Evolutionary conservation across 2,888 invertebrate genomes (phyloP), one percentile per base, ranked within the genome.

Genomic region (Drosophila falleni): DNA sequence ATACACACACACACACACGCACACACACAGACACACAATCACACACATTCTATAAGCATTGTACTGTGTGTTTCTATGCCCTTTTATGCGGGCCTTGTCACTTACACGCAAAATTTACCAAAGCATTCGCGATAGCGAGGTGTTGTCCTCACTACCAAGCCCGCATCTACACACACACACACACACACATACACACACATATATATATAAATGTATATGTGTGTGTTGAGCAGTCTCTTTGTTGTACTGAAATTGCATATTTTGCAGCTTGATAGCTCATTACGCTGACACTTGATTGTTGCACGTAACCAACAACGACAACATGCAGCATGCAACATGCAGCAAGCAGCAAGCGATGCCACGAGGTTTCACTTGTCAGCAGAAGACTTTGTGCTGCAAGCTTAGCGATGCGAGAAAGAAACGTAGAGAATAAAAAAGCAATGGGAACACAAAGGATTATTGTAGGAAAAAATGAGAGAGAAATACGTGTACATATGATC

Each of bases 261-360:
- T 90, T 89, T 90, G 81, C 78, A 89, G 80, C 87, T 89, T 89
- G 89, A 90, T 89, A 89, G 90, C 90, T 90, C 87, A 87, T 90
- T 87, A 87, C 80, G 81, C 82, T 74, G 87, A 76, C 90, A 90
- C 90, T 90, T 84, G 87, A 87, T 87, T 87, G 87, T 80, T 89
- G 87, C 89, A 80, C 86, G 80, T 78, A 85, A 53, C 61, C 58
- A 62, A 51, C 67, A 69, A 4, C 56, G 42, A 29, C 41, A 58
- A 33, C 51, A 42, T 33, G 41, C 50, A 65, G 50, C 60, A 39
- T 35, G 41, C 50, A 65, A 47, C 60, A 39, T 35, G 46, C 59
- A 64, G 44, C 41, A 29, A 31, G 35, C 47, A 64, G 44, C 46
- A 29, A 37, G 35, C 47, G 16, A 37, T 71, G 50, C 65, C 50